Conservation (phyloP, 2,113 vertebrate genomes). For the Pangasianodon hypophthalmus region DNA sequence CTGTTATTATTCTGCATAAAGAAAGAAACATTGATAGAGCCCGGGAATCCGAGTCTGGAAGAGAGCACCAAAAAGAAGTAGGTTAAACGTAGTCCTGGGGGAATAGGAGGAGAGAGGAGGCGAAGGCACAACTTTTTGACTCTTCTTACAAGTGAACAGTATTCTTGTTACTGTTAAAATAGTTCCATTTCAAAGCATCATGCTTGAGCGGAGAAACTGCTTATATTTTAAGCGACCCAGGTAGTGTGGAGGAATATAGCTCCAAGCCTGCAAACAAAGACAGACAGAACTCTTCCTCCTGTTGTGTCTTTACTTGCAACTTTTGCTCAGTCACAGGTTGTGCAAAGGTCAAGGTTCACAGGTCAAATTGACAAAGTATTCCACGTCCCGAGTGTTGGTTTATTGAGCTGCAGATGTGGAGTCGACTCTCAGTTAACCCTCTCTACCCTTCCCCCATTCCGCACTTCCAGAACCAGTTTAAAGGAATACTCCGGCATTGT, state of each 20-base stretch:
- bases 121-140: conserved; percentile 12
- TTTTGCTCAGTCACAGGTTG: conserved; percentile 25
- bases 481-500: not conserved
- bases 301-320: not conserved
- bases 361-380: conserved; percentile 35
- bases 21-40: conserved; percentile 30
- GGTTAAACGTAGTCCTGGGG: conserved; percentile 44
- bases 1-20: conserved; percentile 16
- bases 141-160: not conserved
- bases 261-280: not conserved
- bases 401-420: not conserved
- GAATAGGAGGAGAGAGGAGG: conserved; percentile 2
- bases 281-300: conserved; percentile 2
- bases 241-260: not conserved
- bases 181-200: too few species aligned
- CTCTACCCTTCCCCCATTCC: not conserved
- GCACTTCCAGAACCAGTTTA: not conserved
- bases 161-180: not conserved
- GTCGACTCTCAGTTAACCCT: not conserved
- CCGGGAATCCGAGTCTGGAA: conserved; percentile 43
- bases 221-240: not conserved
- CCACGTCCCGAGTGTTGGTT: not conserved
- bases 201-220: not conserved
- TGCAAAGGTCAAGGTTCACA: conserved; percentile 30
- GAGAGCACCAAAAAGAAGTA: conserved; percentile 38